Evolutionary conservation across 2,888 invertebrate genomes (phyloP).

Genomic region (Dexiosoma caninum): DNA sequence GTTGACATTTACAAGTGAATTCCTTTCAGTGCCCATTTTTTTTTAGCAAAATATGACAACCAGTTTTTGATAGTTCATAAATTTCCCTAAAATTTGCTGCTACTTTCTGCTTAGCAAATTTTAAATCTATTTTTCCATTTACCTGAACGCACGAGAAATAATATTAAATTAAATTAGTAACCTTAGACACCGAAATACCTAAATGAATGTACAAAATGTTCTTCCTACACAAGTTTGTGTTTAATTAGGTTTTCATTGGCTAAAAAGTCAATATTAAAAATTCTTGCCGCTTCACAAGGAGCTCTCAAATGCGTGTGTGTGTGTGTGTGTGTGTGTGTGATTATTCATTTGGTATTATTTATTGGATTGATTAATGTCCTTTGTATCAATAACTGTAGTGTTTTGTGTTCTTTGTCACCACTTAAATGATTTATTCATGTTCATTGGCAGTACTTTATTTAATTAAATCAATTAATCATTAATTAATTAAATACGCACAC

Average conservation of each 20-base stretch:
- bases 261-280: not conserved
- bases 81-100: too few relatives aligned
- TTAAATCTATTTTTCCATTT: too few relatives aligned
- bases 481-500: not conserved
- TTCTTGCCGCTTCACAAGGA: not conserved
- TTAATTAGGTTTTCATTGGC: not conserved
- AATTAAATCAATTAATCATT: not conserved
- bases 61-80: too few relatives aligned
- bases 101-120: too few relatives aligned
- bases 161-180: too few relatives aligned
- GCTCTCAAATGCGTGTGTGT: not conserved
- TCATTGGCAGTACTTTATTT: not conserved
- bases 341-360: not conserved
- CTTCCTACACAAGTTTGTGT: too few relatives aligned
- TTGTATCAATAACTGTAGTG: not conserved
- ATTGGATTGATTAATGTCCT: constrained; percentile 4
- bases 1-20: too few relatives aligned
- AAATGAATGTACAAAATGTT: too few relatives aligned
- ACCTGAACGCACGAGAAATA: too few relatives aligned
- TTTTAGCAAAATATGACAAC: too few relatives aligned
- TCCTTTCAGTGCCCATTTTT: too few relatives aligned
- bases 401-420: not conserved
- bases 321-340: not conserved
- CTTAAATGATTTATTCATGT: constrained; percentile 19
- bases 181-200: too few relatives aligned